Evolutionary conservation across 2,888 invertebrate species (phyloP), one percentile per base, ranked within the genome.

Genomic region (Eupithecia subumbrata): DNA sequence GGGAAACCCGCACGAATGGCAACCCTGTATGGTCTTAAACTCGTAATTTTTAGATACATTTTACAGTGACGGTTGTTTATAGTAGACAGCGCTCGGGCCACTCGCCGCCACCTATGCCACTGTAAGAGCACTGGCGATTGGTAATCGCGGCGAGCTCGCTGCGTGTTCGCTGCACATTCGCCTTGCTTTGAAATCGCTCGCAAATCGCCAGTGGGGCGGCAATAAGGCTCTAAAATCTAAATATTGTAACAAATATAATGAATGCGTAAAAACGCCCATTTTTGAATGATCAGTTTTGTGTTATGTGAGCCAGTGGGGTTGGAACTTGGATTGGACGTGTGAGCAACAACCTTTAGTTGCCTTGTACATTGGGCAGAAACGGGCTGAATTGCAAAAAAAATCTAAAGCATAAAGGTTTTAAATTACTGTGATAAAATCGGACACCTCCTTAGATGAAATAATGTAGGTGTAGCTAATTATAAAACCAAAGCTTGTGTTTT

Each of bases 401-500:
- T 60, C 5, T 5, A 25, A 12, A 12, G 5, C 22, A 22, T 14
- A 5, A 25, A 60, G 5, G 25, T 60, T 56, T n/a, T 25, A 60
- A 60, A 25, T 5, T 25, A 56, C 56, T 25, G 60, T 25, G 12
- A 25, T 60, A 60, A 12, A 60, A 12, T 22, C 56, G 56, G 56
- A 56, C 56, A 60, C 12, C 25, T 5, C 60, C 25, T 12, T 25
- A 60, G 5, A 25, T 25, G 14, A 60, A 60, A 60, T 64, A 64
- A 30, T 64, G 64, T 64, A 64, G 64, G 64, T 34, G 64, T 67
- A 40, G n/a, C 37, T 67, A 68, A 68, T 43, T 68, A 68, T 68
- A 43, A 43, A 68, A 67, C 66, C 37, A 67, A 37, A 37, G 12
- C 43, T 25, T 68, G 25, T 68, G 11, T 40, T 64, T 63, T 63